Conservation (phyloP, 2,797 vertebrate species). For the Myotis vivesi region DNA sequence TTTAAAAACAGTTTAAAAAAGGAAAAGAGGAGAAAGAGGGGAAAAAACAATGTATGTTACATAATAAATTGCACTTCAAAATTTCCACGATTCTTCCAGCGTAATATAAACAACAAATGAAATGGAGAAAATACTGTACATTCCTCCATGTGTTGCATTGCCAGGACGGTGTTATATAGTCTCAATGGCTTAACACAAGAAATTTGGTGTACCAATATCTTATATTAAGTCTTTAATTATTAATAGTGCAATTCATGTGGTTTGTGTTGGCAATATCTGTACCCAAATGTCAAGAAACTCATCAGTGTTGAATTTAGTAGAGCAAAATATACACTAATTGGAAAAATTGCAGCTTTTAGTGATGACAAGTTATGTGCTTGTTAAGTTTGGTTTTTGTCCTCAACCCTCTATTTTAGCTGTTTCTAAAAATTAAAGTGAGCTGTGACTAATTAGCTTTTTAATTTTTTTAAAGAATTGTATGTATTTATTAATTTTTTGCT, state of each 20-base stretch:
- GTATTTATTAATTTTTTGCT: constrained; percentile 12
- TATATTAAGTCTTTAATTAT: constrained; percentile 40
- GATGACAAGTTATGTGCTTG: neutral
- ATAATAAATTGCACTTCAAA: constrained; percentile 6
- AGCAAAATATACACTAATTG: neutral
- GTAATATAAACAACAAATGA: neutral
- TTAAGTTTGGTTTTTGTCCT: constrained; percentile 8
- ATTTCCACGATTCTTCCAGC: constrained; percentile 35
- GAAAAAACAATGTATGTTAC: neutral
- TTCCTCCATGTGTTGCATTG: constrained; percentile 44
- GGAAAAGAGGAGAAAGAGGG: constrained; percentile 39
- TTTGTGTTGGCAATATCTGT: constrained; percentile 22
- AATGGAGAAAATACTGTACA: constrained; percentile 10
- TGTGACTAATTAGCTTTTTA: constrained; percentile 13
- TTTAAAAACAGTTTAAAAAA: constrained; percentile 64
- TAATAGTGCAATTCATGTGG: constrained; percentile 41
- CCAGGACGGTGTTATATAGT: neutral
- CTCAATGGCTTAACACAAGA: constrained; percentile 62
- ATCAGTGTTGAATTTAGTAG: constrained; percentile 36
- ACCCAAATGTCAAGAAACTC: constrained; percentile 43
- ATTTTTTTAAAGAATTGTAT: neutral
- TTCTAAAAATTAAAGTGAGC: neutral
- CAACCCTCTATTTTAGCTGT: neutral
- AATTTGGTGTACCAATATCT: neutral
- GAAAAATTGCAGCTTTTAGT: neutral